Percentiles rank a stretch among this genome's conserved stretches.
These are phyloP conservation scores for Ptilonorhynchus violaceus DNA, from an alignment of 2,113 vertebrate genomes.

Conservation along the genomic window DNA sequence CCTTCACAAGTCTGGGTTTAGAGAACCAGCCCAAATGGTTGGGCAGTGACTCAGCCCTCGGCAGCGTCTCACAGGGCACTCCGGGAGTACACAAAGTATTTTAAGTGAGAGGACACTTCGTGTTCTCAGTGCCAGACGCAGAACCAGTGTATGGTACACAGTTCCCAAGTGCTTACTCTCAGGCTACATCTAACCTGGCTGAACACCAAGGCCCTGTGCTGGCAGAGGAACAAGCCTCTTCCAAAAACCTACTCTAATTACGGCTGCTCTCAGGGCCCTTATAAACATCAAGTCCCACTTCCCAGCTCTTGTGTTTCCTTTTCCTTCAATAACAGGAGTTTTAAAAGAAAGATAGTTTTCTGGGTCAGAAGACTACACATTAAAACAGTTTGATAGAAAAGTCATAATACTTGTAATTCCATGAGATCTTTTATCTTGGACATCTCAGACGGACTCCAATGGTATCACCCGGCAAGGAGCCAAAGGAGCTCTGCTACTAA, in stretches of 20 bases:
- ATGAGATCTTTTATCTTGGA: background rate
- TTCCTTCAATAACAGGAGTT: background rate
- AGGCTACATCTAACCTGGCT: slow-evolving; percentile 15
- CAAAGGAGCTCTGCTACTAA: slow-evolving; percentile 43
- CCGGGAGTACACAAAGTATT: background rate
- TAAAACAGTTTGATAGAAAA: background rate
- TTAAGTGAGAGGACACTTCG: background rate
- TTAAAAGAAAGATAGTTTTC: background rate
- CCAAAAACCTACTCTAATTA: slow-evolving; percentile 39
- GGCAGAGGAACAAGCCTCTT: slow-evolving; percentile 1
- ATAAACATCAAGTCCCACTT: slow-evolving; percentile 30
- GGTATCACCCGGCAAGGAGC: slow-evolving; percentile 14
- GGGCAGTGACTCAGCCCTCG: background rate
- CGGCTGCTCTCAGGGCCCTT: background rate
- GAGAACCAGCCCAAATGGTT: background rate
- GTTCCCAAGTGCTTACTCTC: background rate
- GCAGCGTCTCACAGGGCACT: background rate
- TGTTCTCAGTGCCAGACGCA: background rate
- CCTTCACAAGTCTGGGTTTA: background rate
- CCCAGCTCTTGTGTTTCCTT: slow-evolving; percentile 14
- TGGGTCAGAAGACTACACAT: background rate
- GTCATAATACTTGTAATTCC: slow-evolving; percentile 21
- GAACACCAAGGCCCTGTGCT: slow-evolving; percentile 8
- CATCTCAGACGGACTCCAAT: background rate
- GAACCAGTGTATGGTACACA: background rate